These are phyloP conservation scores for Drosophila meridionalis DNA, from an alignment of 2,888 invertebrate species.

Conservation along the genomic window DNA sequence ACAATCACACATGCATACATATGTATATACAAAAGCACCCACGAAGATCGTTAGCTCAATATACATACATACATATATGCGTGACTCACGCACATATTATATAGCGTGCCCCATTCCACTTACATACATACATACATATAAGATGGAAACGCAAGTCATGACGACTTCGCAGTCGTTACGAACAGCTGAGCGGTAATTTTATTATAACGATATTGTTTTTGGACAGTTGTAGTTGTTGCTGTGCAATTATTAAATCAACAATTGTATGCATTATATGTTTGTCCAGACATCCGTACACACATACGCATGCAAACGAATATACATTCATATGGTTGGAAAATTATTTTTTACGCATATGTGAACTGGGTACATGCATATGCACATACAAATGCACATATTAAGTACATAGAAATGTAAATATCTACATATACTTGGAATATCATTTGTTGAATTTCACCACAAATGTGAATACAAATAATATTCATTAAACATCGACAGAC, in stretches of 20 bases:
- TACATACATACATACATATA: too few species aligned
- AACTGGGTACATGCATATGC: neutral
- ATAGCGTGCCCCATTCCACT: slow-evolving; percentile 22
- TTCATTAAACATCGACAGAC: neutral
- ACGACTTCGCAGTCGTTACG: slow-evolving; percentile 27
- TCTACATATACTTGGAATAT: neutral
- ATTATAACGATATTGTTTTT: slow-evolving; percentile 28
- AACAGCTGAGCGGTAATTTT: slow-evolving; percentile 13
- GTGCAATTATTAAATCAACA: slow-evolving; percentile 4
- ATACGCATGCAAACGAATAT: neutral
- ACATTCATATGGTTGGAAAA: neutral
- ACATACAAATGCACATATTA: neutral
- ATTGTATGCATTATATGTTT: neutral
- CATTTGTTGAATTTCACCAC: slow-evolving; percentile 21
- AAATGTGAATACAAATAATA: slow-evolving; percentile 12
- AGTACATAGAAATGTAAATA: neutral
- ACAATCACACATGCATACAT: neutral
- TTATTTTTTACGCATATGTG: neutral
- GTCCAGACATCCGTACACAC: neutral
- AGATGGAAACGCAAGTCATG: slow-evolving; percentile 53
- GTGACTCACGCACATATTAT: slow-evolving; percentile 34
- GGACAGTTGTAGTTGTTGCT: slow-evolving; percentile 9
- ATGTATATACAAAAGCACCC: neutral
- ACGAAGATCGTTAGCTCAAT: slow-evolving; percentile 30
- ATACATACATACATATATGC: neutral